Evolutionary conservation across 2,888 invertebrate genomes (phyloP).

Genomic region (Rhyacophila evoluta): DNA sequence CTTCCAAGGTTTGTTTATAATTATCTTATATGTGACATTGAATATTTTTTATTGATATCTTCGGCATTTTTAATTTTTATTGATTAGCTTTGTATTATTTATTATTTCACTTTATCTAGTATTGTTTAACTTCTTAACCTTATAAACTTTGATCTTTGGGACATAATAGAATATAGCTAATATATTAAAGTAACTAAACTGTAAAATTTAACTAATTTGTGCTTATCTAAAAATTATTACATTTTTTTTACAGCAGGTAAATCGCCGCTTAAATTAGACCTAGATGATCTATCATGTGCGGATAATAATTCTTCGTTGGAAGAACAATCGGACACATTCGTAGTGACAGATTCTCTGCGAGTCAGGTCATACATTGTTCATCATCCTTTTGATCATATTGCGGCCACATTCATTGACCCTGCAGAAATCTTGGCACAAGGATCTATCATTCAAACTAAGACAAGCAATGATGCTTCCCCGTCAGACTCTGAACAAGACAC

Average conservation of each 20-base stretch:
- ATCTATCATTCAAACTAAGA: background rate
- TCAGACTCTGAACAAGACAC: background rate
- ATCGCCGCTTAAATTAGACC: constrained; percentile 56
- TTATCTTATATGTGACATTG: no score
- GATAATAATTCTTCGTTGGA: constrained; percentile 59
- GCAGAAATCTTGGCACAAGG: constrained; percentile 48
- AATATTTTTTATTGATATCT: no score
- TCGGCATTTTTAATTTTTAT: background rate
- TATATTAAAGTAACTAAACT: no score
- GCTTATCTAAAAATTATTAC: no score
- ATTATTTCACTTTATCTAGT: no score
- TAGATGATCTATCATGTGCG: constrained; percentile 58
- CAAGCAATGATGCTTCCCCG: background rate
- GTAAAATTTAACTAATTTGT: no score
- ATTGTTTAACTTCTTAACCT: no score
- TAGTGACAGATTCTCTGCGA: constrained; percentile 62
- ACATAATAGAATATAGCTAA: no score
- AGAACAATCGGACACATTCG: constrained; percentile 63
- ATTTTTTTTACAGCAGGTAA: constrained; percentile 40
- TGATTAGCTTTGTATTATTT: no score
- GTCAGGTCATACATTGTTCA: constrained; percentile 62
- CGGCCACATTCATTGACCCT: constrained; percentile 60
- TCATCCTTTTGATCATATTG: constrained; percentile 60
- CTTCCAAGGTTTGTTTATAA: constrained; percentile 38
- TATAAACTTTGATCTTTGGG: no score